Base-by-base conservation (phyloP, 92 coral and sea anemone species). In the Porites lobata region DNA sequence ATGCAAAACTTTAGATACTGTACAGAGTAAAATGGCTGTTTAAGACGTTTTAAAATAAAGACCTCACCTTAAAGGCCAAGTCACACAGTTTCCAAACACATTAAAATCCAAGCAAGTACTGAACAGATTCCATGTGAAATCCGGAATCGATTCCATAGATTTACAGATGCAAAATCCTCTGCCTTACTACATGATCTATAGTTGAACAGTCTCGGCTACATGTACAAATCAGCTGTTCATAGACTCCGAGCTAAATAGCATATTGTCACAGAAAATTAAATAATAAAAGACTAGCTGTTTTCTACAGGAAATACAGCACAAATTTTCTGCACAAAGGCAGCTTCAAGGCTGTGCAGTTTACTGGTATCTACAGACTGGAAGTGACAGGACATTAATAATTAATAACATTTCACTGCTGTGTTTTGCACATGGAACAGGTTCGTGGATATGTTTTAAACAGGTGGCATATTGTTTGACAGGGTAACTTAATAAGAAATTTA, bases 61-160 rank as follows among this genome's bases (percentile, higher is more conserved):
- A 11, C 75, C 93, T 85, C 84, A 95, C 98, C 98, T 86, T 79
- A 95, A 89, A 9, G 98, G 96, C 98, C 98, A 96, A 56, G 90
- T 81, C 13, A 91, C 78, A 54, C 92, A 91, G 20, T 94, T 90
- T 84, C 92, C 90, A 57, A 98, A 72, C 56, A 96, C 19, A 85
- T 92, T 79, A 38, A 90, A 76, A 88, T 94, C 91, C 68, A 98
- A 65, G 67, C 98, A 91, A 50, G 99, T 94, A 56, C 89, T 85
- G 43, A 96, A 83, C 38, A 90, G 76, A 74, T 96, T 92, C 84
- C 94, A 73, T 1, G 96, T 94, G 80, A 97, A 97, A 65, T 97
- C 99, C 53, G 94, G 99, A 50, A 97, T 90, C 32, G 98, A 81
- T 74, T 97, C 99, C 99, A 96, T 95, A 76, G 83, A 58, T 74